Evolutionary conservation across 2,113 vertebrate genomes (phyloP).

Genomic region (Pygoscelis adeliae): DNA sequence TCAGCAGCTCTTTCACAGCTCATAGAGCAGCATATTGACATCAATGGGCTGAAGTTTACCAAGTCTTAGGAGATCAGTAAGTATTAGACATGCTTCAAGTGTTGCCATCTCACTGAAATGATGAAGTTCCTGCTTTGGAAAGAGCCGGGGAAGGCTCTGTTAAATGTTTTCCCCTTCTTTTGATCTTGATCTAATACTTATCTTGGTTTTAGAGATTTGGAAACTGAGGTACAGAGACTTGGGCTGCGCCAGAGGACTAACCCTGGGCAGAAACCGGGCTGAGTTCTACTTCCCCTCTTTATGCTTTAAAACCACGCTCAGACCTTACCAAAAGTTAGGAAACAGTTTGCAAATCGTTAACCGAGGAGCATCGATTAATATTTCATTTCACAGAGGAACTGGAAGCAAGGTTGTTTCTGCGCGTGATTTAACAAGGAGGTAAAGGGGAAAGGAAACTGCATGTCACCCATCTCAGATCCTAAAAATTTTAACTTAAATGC

Average conservation of each 20-base stretch:
- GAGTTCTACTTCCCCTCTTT: neutral
- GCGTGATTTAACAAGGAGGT: neutral
- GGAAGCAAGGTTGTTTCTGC: neutral
- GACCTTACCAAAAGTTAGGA: neutral
- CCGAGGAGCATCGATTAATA: neutral
- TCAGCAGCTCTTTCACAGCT: conserved; percentile 30
- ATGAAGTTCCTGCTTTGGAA: neutral
- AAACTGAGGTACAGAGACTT: neutral
- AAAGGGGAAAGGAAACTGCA: neutral
- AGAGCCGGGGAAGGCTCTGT: neutral
- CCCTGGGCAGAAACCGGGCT: neutral
- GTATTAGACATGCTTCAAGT: neutral
- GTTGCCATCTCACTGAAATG: neutral
- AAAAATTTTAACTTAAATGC: neutral
- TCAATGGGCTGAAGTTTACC: neutral
- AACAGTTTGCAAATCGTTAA: neutral
- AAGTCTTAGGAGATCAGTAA: neutral
- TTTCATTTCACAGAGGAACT: neutral
- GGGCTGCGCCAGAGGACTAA: neutral
- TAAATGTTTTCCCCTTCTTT: neutral
- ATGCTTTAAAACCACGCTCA: neutral
- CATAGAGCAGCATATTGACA: neutral
- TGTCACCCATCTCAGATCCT: neutral
- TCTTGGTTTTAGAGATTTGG: neutral
- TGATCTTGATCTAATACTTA: neutral